phyloP scores from a whole-genome alignment of 2,113 vertebrate species.

The Merops nubicus region DNA sequence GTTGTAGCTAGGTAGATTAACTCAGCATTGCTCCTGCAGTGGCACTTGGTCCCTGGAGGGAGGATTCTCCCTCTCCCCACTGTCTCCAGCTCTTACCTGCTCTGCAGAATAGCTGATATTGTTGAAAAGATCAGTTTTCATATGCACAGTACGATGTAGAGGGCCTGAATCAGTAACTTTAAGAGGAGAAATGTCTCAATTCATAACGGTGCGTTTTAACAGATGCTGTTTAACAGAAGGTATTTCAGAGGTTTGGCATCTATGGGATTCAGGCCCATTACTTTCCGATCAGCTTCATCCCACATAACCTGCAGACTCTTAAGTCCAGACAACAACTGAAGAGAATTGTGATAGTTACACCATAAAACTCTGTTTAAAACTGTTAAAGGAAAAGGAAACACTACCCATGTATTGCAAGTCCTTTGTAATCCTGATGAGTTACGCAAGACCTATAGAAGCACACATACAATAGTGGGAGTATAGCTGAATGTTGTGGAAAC shows the following conservation, averaged over 20 bases:
- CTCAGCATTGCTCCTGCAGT: background rate
- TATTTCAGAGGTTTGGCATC: background rate
- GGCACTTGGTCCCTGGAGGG: background rate
- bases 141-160: no score
- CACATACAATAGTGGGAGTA: accelerated
- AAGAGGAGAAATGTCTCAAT: background rate
- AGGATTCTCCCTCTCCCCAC: background rate
- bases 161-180: background rate
- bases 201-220: background rate
- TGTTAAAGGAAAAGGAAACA: background rate
- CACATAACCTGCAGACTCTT: background rate
- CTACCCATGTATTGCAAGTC: background rate
- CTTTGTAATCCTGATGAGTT: background rate
- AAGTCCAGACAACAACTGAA: background rate
- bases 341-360: background rate
- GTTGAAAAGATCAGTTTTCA: background rate
- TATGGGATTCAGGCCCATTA: background rate
- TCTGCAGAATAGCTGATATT: background rate
- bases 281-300: background rate
- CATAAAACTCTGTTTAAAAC: background rate
- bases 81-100: background rate
- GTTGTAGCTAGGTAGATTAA: background rate
- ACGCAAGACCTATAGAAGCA: background rate
- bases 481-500: background rate
- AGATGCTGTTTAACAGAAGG: background rate